Evolutionary conservation across 1,140 invertebrate genomes (phyloP).

Genomic region (Tribolium madens): DNA sequence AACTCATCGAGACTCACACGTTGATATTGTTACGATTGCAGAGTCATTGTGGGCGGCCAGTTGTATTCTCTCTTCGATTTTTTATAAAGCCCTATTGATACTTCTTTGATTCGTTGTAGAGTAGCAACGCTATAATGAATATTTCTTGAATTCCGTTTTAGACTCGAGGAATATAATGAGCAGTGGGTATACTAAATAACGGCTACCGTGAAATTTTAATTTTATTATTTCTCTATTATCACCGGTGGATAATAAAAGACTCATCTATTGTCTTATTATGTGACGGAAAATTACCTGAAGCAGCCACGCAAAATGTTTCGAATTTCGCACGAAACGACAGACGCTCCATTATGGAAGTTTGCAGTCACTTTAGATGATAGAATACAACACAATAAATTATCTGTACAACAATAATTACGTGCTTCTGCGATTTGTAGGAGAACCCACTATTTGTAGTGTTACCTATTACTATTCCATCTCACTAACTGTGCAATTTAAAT

Average conservation of each 20-base stretch:
- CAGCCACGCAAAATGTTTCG: neutral
- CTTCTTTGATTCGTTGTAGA: slow-evolving; percentile 47
- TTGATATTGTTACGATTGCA: slow-evolving; percentile 56
- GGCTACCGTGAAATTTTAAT: slow-evolving; percentile 47
- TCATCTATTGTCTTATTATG: slow-evolving; percentile 23
- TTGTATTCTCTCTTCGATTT: slow-evolving; percentile 40
- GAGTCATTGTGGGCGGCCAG: slow-evolving; percentile 50
- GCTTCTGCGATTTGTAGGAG: neutral
- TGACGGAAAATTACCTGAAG: slow-evolving; percentile 28
- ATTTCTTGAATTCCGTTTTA: slow-evolving; percentile 46
- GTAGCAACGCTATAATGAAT: slow-evolving; percentile 49
- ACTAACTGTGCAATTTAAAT: neutral
- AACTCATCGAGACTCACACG: slow-evolving; percentile 55
- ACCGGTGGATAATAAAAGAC: slow-evolving; percentile 2
- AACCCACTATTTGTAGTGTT: neutral
- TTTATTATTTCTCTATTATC: slow-evolving; percentile 33
- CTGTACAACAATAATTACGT: neutral
- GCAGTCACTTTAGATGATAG: neutral
- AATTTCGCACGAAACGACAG: slow-evolving; percentile 8
- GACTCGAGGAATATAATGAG: slow-evolving; percentile 34
- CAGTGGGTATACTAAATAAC: slow-evolving; percentile 38
- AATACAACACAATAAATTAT: neutral
- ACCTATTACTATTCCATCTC: neutral
- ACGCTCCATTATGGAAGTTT: neutral
- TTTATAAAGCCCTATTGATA: slow-evolving; percentile 29